phyloP scores from a whole-genome alignment of 92 coral and sea anemone genomes.

The Parazoanthus swiftii region DNA sequence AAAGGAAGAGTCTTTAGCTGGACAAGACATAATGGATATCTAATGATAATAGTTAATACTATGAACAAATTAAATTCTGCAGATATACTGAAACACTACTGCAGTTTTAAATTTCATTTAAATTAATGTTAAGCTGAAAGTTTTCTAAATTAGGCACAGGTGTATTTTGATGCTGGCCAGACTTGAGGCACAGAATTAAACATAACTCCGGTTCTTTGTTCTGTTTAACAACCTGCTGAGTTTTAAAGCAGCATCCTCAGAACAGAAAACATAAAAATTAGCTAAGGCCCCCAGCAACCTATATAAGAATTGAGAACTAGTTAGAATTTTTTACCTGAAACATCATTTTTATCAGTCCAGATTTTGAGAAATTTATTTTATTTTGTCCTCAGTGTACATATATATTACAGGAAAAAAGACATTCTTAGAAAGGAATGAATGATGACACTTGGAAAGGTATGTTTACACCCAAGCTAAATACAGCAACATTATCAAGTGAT shows the following conservation, averaged over 20 bases:
- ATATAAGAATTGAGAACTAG: no score
- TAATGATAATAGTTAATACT: no score
- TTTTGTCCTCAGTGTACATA: neutral
- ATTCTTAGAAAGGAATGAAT: neutral
- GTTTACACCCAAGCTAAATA: neutral
- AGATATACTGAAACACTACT: no score
- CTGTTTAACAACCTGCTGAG: neutral
- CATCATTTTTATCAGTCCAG: no score
- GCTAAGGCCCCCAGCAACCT: neutral
- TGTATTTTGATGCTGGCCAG: neutral
- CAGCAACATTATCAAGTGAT: neutral
- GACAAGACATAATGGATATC: no score
- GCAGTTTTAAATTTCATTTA: neutral
- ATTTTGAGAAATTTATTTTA: neutral
- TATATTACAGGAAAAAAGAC: neutral
- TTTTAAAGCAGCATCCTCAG: neutral
- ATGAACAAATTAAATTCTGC: no score
- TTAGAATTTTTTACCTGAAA: no score
- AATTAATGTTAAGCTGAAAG: neutral
- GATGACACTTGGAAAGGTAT: neutral
- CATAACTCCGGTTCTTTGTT: neutral
- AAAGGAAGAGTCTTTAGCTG: no score
- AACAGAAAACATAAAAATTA: no score
- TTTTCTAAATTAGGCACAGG: neutral
- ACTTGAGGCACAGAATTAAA: no score